Percentiles rank a stretch among this genome's conserved stretches.
These are phyloP conservation scores for Hormaphis cornu DNA, from an alignment of 1,140 invertebrate genomes.

Conservation along the genomic window DNA sequence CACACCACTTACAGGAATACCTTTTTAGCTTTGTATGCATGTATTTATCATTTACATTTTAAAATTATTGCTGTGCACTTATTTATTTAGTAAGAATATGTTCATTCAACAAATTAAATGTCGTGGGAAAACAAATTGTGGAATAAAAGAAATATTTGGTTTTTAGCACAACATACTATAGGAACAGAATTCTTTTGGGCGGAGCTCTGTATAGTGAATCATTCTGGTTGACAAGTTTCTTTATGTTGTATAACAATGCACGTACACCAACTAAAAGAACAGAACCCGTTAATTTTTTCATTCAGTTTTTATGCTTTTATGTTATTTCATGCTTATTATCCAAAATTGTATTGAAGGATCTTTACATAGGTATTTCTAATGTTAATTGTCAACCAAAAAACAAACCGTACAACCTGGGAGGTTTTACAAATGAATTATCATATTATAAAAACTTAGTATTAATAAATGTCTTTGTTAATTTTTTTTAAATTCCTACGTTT, in stretches of 20 bases:
- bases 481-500: too few relatives aligned
- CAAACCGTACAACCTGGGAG: not conserved
- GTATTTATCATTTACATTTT: too few relatives aligned
- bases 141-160: not conserved
- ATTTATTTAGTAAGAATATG: not conserved
- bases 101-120: not conserved
- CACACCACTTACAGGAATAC: too few relatives aligned
- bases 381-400: not conserved
- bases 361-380: not conserved
- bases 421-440: not conserved
- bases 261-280: not conserved
- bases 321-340: too few relatives aligned
- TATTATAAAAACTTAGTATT: too few relatives aligned
- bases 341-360: too few relatives aligned
- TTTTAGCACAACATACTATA: not conserved
- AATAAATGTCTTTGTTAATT: too few relatives aligned
- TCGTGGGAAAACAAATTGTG: not conserved
- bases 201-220: not conserved
- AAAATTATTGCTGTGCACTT: too few relatives aligned
- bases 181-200: not conserved
- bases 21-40: too few relatives aligned
- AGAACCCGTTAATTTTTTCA: not conserved
- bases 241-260: slow-evolving; percentile 4
- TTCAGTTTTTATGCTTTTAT: not conserved
- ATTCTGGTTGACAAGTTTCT: slow-evolving; percentile 21